Evolutionary conservation across 2,888 invertebrate genomes (phyloP), one percentile per base, ranked within the genome.

Genomic region (Coelinius sp.): DNA sequence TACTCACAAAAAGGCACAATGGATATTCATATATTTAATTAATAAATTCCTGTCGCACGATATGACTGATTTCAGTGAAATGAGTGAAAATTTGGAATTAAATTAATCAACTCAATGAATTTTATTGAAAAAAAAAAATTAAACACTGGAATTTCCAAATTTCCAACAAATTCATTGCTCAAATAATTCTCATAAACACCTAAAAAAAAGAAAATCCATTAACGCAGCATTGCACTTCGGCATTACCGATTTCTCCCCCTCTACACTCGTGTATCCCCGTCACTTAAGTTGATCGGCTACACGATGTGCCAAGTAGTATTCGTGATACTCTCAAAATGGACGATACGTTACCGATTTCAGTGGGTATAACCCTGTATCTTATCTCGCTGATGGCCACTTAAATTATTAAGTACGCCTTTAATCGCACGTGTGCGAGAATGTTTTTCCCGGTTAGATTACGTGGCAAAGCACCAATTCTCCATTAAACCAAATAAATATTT

Each of bases 331-430:
- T 63, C 64, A 41, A 64, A 70, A 70, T 64, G 70, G 70, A 70
- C 70, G 64, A 70, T 70, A 70, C 70, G 64, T 70, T 70, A 70
- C 70, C 64, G 70, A 70, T 70, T 70, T 64, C 64, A 53, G 70
- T 70, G 70, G 46, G 63, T 70, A 49, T 46, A 44, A 27, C 44
- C 35, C 41, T 52, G 64, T 70, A 70, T 70, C 70, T 70, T 70
- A 70, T 70, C 70, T 70, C 52, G 49, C 53, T 70, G 70, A 70
- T 70, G 70, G 70, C 70, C 70, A 70, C 70, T 70, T 70, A 70
- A 70, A 70, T 70, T 70, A 70, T 70, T 70, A 70, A 70, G 70
- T 70, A 70, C 64, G 64, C 70, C 53, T 70, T 70, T 70, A 70
- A 70, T 70, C 70, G 70, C 46, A 20, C 25, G 52, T 64, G 53